Conservation (phyloP, 2,888 invertebrate species). For the Diaprepes abbreviatus region DNA sequence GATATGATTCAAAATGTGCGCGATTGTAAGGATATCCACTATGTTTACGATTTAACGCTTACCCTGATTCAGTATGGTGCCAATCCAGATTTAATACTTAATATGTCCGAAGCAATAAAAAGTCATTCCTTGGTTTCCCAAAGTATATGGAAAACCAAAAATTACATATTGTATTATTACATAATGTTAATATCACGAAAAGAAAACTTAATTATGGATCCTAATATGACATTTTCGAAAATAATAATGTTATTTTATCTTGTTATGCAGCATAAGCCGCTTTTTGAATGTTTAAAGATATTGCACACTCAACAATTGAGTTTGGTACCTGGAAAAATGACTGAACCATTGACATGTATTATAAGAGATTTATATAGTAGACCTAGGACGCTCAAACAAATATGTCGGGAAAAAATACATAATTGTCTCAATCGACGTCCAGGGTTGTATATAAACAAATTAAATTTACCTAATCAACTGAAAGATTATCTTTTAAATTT, state of each 20-base stretch:
- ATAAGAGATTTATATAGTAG: conserved; percentile 76
- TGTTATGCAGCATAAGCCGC: conserved; percentile 77
- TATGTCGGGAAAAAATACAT: conserved; percentile 79
- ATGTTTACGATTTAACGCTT: conserved; percentile 78
- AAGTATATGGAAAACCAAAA: conserved; percentile 72
- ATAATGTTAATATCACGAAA: conserved; percentile 79
- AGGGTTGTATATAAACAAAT: conserved; percentile 75
- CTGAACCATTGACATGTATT: conserved; percentile 74
- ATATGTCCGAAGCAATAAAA: conserved; percentile 67
- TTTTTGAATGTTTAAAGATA: conserved; percentile 79
- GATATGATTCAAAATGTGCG: conserved; percentile 80
- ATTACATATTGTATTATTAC: conserved; percentile 78
- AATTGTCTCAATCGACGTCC: conserved; percentile 75
- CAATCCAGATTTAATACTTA: conserved; percentile 77
- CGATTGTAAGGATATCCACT: conserved; percentile 76
- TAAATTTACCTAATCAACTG: conserved; percentile 77
- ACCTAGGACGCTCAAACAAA: conserved; percentile 80
- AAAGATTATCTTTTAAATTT: conserved; percentile 80
- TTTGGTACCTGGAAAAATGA: conserved; percentile 75
- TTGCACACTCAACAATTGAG: conserved; percentile 75
- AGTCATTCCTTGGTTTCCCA: conserved; percentile 63
- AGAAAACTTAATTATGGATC: conserved; percentile 74
- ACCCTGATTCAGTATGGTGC: conserved; percentile 82
- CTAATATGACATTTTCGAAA: conserved; percentile 75
- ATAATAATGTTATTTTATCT: conserved; percentile 77